Percentiles rank a stretch among this genome's conserved stretches.
Conservation (phyloP, 2,888 invertebrate species). For the Gari tellinella region DNA sequence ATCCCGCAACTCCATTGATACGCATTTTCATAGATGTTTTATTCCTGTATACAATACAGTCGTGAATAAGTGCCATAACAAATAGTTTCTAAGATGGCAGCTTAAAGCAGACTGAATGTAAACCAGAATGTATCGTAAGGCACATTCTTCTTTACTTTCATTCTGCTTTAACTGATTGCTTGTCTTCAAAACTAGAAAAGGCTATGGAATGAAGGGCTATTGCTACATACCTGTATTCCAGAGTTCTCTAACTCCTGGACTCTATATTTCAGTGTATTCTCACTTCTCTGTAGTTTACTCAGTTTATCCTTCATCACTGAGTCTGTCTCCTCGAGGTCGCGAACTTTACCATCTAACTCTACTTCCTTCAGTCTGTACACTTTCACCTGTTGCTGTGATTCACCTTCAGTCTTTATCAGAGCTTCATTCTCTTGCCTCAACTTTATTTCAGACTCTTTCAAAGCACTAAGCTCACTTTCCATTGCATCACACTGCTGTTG, state of each 20-base stretch:
- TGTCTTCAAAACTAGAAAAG: too few relatives aligned
- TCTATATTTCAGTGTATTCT: conserved; percentile 71
- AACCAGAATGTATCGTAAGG: too few relatives aligned
- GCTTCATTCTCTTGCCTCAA: conserved; percentile 69
- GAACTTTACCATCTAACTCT: conserved; percentile 67
- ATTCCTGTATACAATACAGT: too few relatives aligned
- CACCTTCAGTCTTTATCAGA: conserved; percentile 67
- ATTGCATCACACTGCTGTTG: conserved; percentile 70
- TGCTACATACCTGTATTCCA: conserved; percentile 48
- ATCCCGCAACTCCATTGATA: too few relatives aligned
- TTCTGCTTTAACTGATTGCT: too few relatives aligned
- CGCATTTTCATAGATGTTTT: too few relatives aligned
- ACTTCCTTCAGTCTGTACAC: conserved; percentile 71
- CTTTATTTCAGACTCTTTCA: conserved; percentile 66
- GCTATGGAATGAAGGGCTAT: too few relatives aligned
- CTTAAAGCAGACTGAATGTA: too few relatives aligned
- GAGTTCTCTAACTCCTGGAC: conserved; percentile 74
- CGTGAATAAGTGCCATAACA: too few relatives aligned
- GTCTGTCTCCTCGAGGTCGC: conserved; percentile 70
- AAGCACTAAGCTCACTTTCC: conserved; percentile 64
- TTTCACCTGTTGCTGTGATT: conserved; percentile 68
- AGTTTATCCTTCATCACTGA: conserved; percentile 71
- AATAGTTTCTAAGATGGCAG: too few relatives aligned
- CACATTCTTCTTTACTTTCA: too few relatives aligned
- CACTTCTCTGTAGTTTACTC: conserved; percentile 72